Percentiles rank a stretch among this genome's conserved stretches.
These are phyloP conservation scores for Nixonia krombeini DNA, from an alignment of 1,140 invertebrate species.

Conservation along the genomic window DNA sequence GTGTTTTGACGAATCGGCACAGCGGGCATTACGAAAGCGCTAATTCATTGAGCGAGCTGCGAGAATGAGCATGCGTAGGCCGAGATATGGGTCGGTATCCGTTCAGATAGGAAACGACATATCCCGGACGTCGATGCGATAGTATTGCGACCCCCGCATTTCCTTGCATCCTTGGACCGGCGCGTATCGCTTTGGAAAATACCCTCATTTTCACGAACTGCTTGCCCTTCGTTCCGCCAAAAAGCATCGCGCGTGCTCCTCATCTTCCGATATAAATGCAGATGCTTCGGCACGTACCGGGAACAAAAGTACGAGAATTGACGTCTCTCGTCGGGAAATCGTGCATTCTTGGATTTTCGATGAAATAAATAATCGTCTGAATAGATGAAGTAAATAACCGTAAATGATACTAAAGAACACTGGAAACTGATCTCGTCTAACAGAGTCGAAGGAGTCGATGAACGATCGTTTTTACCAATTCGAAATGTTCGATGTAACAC, in stretches of 20 bases:
- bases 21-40: constrained; percentile 38
- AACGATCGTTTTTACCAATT: too few species aligned
- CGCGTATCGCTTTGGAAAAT: constrained; percentile 25
- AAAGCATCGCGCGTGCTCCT: constrained; percentile 13
- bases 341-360: too few species aligned
- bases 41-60: constrained; percentile 53
- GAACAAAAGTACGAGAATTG: too few species aligned
- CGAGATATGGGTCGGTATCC: constrained; percentile 60
- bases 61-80: constrained; percentile 55
- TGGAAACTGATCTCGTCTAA: too few species aligned
- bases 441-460: too few species aligned
- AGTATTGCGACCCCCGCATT: constrained; percentile 64
- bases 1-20: constrained; percentile 3
- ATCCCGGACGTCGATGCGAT: constrained; percentile 67
- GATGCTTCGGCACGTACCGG: too few species aligned
- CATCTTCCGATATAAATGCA: too few species aligned
- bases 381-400: too few species aligned
- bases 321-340: too few species aligned
- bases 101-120: constrained; percentile 64
- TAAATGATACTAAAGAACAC: too few species aligned
- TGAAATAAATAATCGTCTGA: too few species aligned
- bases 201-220: constrained; percentile 29
- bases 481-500: too few species aligned
- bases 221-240: constrained; percentile 14
- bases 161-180: constrained; percentile 58